phyloP scores from a whole-genome alignment of 2,888 invertebrate genomes.

The Leptogaster cylindrica region DNA sequence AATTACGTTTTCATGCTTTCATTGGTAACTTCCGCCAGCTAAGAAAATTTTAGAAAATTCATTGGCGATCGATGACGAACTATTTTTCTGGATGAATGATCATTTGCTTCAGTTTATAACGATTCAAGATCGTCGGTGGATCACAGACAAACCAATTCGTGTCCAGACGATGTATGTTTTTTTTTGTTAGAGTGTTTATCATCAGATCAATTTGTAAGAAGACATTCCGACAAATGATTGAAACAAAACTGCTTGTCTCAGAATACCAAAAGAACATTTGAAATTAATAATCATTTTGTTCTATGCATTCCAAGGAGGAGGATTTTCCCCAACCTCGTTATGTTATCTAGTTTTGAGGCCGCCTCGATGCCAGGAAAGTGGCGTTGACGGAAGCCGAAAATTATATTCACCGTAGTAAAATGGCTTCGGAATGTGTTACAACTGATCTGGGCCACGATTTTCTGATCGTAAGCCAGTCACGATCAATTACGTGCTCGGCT shows the following conservation, averaged over 20 bases:
- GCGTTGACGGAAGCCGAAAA: constrained; percentile 29
- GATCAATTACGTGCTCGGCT: constrained; percentile 11
- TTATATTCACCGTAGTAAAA: background rate
- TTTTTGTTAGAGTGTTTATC: constrained; percentile 3
- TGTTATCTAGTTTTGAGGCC: background rate
- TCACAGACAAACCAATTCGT: constrained; percentile 5
- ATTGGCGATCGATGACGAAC: constrained; percentile 21
- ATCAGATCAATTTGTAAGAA: constrained; percentile 20
- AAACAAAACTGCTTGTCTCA: constrained; percentile 13
- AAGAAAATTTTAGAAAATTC: constrained; percentile 10
- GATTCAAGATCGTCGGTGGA: background rate
- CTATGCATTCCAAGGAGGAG: constrained; percentile 12
- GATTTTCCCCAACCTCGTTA: constrained; percentile 15
- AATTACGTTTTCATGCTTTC: constrained; percentile 24
- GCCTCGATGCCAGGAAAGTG: background rate
- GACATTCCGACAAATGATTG: constrained; percentile 22
- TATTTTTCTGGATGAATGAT: constrained; percentile 17
- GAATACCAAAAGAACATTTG: constrained; percentile 5
- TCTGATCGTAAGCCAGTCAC: constrained; percentile 12
- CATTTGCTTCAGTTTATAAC: background rate
- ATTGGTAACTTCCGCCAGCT: constrained; percentile 16
- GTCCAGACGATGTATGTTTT: too few species aligned
- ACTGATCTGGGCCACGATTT: constrained; percentile 15
- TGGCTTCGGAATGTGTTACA: background rate
- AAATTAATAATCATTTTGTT: constrained; percentile 21